Base-by-base conservation (phyloP, 1,140 invertebrate species). In the Berghia stephanieae region DNA sequence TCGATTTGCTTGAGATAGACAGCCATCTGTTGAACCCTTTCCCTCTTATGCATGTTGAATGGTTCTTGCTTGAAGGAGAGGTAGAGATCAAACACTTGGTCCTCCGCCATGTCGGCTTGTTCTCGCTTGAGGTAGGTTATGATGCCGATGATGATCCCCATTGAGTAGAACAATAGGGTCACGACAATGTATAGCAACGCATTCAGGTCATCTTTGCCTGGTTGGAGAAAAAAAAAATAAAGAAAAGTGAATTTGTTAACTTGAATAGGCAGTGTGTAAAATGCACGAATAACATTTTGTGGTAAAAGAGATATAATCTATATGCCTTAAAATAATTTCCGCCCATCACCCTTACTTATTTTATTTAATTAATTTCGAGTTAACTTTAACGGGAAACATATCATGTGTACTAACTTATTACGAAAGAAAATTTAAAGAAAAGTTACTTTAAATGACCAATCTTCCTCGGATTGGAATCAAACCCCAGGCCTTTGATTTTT, bases 121-220 rank as follows among this genome's bases (percentile, higher is more conserved):
- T 88, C 86, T 44, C 84, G 71, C 74, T 87, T 86, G 27, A 88
- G 76, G 78, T 88, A 88, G 18, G 80, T 83, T 60, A 88, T 81
- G 43, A 88, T 88, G 40, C 83, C 86, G 24, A 87, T 77, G 18
- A 86, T 81, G 42, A 88, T 87, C 18, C 86, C 86, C 49, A 85
- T 76, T 4, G 86, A 87, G 76, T 88, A 88, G 74, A 88, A 88
- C 31, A 87, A 77, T 3, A 88, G 81, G 2, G 85, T 86, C 40
- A 86, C 83, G 0, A 88, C 84, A 34, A 88, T 88, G 74, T 88
- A 88, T 16, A 86, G 78, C n/a, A 88, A 40, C 16, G 86, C 86
- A 38, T 85, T 80, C 24, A 69, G 77, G 75, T 86, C 84, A 42
- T 81, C 77, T 42, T 83, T 74, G 24, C 40, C 74, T 63, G 55